Evolutionary conservation across 2,113 vertebrate species (phyloP), one percentile per base, ranked within the genome.

Genomic region (Myiopsitta monachus): DNA sequence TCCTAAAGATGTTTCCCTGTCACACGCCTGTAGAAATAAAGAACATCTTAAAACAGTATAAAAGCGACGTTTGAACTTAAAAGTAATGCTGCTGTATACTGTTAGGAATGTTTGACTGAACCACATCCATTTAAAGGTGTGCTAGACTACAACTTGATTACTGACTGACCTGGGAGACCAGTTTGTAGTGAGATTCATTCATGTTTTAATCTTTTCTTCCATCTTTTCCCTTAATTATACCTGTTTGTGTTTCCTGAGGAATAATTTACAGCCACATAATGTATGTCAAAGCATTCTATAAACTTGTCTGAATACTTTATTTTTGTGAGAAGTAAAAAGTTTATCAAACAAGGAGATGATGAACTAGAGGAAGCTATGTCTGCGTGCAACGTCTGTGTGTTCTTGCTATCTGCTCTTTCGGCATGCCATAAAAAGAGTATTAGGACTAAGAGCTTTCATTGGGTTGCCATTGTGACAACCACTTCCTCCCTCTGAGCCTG

Each of bases 281-380:
- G 46, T 75, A 93, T 91, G 80, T 97, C 95, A 96, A 91, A 90
- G 74, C 94, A 88, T 91, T 91, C 67, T 92, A 86, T 49, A 92
- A 92, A 92, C 83, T 97, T 94, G 54, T 47, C 54, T 64, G 64
- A 96, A 92, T 96, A 97, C 90, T 96, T 96, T 90, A 87, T 96
- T 97, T 97, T 94, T 94, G 75, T 92, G 75, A 85, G 92, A 95
- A 97, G 86, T 91, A 84, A 16, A 52, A 92, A 80, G 80, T 96
- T 97, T 97, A 72, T 92, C 95, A 92, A 94, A 84, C 66, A 83
- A 88, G 94, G 94, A 90, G 83, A 70, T 80, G 57, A 82, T 18
- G 66, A 93, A 74, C 78, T 89, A 92, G 52, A 54, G 91, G 92
- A 86, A 94, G 81, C 82, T 85, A 67, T 92, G 94, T 90, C 22